Conservation (phyloP, 2,888 invertebrate species). For the Ceraclea dissimilis region DNA sequence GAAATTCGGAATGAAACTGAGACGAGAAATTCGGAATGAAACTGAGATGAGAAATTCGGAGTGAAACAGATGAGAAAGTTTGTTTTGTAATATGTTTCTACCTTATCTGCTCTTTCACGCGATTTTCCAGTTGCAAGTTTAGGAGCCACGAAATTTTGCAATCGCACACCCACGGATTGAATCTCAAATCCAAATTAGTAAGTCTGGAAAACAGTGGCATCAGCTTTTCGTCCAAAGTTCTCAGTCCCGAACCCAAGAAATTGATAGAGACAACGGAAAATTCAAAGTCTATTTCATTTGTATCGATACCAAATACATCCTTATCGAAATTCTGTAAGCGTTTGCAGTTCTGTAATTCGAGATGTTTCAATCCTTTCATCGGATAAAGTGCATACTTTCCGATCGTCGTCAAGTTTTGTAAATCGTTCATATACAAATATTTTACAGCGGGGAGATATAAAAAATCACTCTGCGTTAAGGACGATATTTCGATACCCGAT, state of each 20-base stretch:
- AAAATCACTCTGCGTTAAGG: conserved; percentile 44
- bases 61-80: no score
- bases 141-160: conserved; percentile 51
- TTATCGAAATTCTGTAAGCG: conserved; percentile 45
- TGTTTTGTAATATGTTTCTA: no score
- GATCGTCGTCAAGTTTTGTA: conserved; percentile 44
- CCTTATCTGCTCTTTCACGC: neutral
- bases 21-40: no score
- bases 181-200: conserved; percentile 46
- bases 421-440: conserved; percentile 49
- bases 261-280: conserved; percentile 42
- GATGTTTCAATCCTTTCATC: conserved; percentile 41
- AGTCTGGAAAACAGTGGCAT: conserved; percentile 42
- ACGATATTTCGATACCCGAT: conserved; percentile 51
- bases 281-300: conserved; percentile 38
- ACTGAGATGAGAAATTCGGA: no score
- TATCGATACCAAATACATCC: conserved; percentile 38
- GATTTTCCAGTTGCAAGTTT: conserved; percentile 26
- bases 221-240: conserved; percentile 36
- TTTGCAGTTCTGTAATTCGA: conserved; percentile 50
- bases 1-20: no score
- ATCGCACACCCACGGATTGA: conserved; percentile 59
- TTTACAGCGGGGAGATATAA: conserved; percentile 45
- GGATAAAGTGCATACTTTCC: conserved; percentile 50
- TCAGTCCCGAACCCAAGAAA: conserved; percentile 41